phyloP scores from a whole-genome alignment of 1,140 invertebrate genomes.

The Oryctes rhinoceros region DNA sequence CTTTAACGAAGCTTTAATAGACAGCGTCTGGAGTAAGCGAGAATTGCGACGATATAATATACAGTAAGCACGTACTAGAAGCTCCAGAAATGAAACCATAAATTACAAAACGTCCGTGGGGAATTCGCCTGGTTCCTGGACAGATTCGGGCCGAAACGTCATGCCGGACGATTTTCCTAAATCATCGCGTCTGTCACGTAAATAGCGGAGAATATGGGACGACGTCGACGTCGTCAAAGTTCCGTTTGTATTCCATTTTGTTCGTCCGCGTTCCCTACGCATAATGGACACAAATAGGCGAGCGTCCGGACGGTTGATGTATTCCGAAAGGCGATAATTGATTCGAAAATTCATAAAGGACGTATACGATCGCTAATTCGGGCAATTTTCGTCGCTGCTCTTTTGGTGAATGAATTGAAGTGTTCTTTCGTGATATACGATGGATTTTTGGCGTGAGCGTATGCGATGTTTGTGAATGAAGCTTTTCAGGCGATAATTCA shows the following conservation, averaged over 20 bases:
- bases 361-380: neutral
- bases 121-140: neutral
- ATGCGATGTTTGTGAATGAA: too few species aligned
- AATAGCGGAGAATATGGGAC: neutral
- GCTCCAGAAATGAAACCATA: neutral
- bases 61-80: neutral
- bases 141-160: neutral
- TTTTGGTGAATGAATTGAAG: neutral
- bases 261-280: neutral
- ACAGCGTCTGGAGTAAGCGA: neutral
- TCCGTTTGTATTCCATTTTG: neutral
- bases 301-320: neutral
- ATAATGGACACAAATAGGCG: neutral
- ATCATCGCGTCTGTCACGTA: conserved; percentile 13
- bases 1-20: neutral
- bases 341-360: neutral
- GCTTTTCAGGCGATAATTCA: too few species aligned
- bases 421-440: neutral
- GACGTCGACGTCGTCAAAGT: neutral
- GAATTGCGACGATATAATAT: neutral
- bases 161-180: neutral
- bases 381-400: neutral
- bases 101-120: neutral
- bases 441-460: neutral
- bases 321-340: conserved; percentile 18